Percentiles rank a stretch among this genome's conserved stretches.
phyloP scores from a whole-genome alignment of 2,113 vertebrate genomes.

The Platanista minor region DNA sequence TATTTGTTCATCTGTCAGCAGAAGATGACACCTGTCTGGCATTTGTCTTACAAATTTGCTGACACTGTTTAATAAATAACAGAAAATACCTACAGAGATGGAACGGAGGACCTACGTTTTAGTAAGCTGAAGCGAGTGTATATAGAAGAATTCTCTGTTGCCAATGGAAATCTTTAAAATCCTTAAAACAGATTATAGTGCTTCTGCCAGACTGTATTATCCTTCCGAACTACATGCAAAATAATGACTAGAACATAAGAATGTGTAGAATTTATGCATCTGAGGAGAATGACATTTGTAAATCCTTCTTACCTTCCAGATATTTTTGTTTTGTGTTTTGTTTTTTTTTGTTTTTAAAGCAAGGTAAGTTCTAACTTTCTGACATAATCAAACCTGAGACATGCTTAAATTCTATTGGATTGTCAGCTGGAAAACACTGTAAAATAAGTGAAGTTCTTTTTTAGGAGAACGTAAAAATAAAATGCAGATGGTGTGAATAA shows the following conservation, averaged over 20 bases:
- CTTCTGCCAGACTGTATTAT: neutral
- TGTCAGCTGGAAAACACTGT: constrained; percentile 45
- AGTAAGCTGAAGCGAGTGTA: neutral
- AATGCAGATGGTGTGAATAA: constrained; percentile 37
- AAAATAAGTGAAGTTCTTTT: constrained; percentile 20
- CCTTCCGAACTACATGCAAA: constrained; percentile 12
- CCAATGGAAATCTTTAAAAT: constrained; percentile 30
- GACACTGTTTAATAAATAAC: constrained; percentile 47
- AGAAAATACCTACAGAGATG: constrained; percentile 38
- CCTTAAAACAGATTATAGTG: neutral
- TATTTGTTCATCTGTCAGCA: constrained; percentile 43
- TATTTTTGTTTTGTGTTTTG: neutral
- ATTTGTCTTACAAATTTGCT: constrained; percentile 53
- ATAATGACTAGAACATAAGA: neutral
- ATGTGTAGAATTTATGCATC: neutral
- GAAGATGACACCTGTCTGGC: constrained; percentile 40
- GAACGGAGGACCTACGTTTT: neutral
- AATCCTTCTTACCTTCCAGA: neutral
- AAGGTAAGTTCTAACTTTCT: constrained; percentile 39
- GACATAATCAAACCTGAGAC: constrained; percentile 35
- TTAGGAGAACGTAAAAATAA: constrained; percentile 48
- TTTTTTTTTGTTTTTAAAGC: constrained; percentile 16
- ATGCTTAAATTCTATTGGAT: neutral
- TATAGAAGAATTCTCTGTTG: neutral
- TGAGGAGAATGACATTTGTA: constrained; percentile 14